Base-by-base conservation (phyloP, 1,140 invertebrate genomes). In the Amyelois transitella region DNA sequence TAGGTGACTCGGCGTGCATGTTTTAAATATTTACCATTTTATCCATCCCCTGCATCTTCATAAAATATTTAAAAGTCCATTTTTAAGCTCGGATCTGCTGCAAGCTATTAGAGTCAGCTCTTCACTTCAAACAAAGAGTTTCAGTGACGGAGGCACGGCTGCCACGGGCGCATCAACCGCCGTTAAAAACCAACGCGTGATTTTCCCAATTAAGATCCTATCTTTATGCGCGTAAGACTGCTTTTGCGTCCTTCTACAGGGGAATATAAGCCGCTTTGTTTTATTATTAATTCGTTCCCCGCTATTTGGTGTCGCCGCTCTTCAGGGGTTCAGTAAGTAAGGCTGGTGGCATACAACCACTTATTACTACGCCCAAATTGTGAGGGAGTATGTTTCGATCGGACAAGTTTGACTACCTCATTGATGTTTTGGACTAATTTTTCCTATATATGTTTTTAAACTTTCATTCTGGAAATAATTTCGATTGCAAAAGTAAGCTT, bases 91-190 rank as follows among this genome's bases (percentile, higher is more conserved):
- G 72, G 76, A 84, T 83, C 70, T 75, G 77, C 77, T 81, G 82
- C 77, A 83, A 84, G 81, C 81, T 86, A 81, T 87, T 87, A 86
- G 74, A 86, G 79, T 78, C 78, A 83, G 74, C 84, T 78, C 81
- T 84, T 85, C 77, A 87, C 67, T 65, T 78, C 77, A 82, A 86
- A 87, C 82, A 87, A 86, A 87, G 80, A 78, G 79, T 71, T 72
- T 66, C 70, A 82, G 74, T 74, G 78, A 77, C 75, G 76, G 63
- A 72, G 81, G 55, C 74, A 67, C 64, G 77, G 66, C 64, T 69
- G 80, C 76, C 72, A 64, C 65, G 59, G 65, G 72, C 75, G 69
- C 66, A 78, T 73, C 69, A 50, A 58, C 58, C 58, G 60, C 60
- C 62, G 60, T 66, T 81, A 80, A 75, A 75, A 69, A 72, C 69